A percentile compares a stretch with the other conserved stretches of the same genome.
These are phyloP conservation scores for Cuculus canorus DNA, from an alignment of 2,797 vertebrate genomes.

Conservation along the genomic window DNA sequence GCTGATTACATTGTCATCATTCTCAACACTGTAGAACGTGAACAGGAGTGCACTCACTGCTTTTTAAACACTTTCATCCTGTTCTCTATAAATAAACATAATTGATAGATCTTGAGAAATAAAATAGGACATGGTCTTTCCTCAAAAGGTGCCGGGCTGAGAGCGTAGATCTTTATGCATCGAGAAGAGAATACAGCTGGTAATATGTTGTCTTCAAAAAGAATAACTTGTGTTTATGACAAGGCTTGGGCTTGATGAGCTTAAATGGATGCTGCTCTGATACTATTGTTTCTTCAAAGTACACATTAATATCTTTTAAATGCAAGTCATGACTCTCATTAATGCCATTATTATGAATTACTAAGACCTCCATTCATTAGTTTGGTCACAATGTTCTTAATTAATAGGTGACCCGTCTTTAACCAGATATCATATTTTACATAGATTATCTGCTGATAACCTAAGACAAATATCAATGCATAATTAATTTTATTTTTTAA, in stretches of 20 bases:
- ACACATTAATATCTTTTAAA: slow-evolving; percentile 38
- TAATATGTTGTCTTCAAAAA: background rate
- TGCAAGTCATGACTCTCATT: slow-evolving; percentile 52
- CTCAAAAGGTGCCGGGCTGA: slow-evolving; percentile 5
- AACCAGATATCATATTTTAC: slow-evolving; percentile 65
- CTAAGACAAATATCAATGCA: slow-evolving; percentile 64
- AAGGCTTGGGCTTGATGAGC: slow-evolving; percentile 11
- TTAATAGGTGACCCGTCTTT: slow-evolving; percentile 65
- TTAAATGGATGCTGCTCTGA: background rate
- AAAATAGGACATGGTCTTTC: slow-evolving; percentile 3
- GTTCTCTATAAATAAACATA: slow-evolving; percentile 46
- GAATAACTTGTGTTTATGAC: slow-evolving; percentile 31
- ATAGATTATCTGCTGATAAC: slow-evolving; percentile 66
- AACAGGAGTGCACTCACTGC: background rate
- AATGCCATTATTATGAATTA: slow-evolving; percentile 57
- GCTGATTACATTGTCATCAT: slow-evolving; percentile 60
- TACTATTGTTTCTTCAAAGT: slow-evolving; percentile 14
- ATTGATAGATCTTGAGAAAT: slow-evolving; percentile 41
- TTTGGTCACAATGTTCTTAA: slow-evolving; percentile 62
- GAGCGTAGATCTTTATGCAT: background rate
- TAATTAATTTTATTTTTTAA: slow-evolving; percentile 72
- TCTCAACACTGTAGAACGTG: slow-evolving; percentile 23
- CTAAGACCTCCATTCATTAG: slow-evolving; percentile 47
- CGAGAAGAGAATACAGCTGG: background rate
- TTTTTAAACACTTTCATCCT: slow-evolving; percentile 45